A percentile compares a stretch with the other conserved stretches of the same genome.
These are phyloP conservation scores for Stegana nigrithorax DNA, from an alignment of 2,888 invertebrate species.

Conservation along the genomic window DNA sequence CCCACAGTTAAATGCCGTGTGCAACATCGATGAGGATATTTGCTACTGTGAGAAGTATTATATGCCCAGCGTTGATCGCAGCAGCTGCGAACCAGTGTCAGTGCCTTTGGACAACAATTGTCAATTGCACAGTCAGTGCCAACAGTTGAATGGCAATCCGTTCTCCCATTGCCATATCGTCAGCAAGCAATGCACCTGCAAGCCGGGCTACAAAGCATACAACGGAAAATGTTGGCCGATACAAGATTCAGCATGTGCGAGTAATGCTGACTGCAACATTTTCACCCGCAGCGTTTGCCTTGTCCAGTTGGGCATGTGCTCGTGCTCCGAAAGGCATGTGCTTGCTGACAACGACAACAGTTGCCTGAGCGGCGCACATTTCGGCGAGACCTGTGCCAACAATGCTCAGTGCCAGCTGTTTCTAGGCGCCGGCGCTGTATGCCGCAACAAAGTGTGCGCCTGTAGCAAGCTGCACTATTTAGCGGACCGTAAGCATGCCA, in stretches of 20 bases:
- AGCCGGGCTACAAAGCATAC: slow-evolving; percentile 42
- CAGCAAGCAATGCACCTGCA: slow-evolving; percentile 48
- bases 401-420: slow-evolving; percentile 42
- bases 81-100: slow-evolving; percentile 52
- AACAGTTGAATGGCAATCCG: slow-evolving; percentile 37
- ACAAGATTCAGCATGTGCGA: slow-evolving; percentile 49
- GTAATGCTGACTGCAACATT: slow-evolving; percentile 23
- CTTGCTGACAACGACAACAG: slow-evolving; percentile 33
- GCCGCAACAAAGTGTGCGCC: slow-evolving; percentile 32
- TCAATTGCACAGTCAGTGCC: slow-evolving; percentile 57
- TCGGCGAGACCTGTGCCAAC: slow-evolving; percentile 30
- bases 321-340: slow-evolving; percentile 31
- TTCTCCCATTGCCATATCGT: slow-evolving; percentile 50
- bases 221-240: slow-evolving; percentile 48
- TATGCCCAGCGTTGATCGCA: slow-evolving; percentile 54
- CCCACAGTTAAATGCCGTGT: slow-evolving; percentile 46
- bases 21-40: slow-evolving; percentile 43
- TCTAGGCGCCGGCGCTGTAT: slow-evolving; percentile 36
- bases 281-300: slow-evolving; percentile 33
- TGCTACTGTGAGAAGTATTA: slow-evolving; percentile 51
- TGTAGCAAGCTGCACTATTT: slow-evolving; percentile 34
- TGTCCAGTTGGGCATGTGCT: slow-evolving; percentile 27
- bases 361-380: slow-evolving; percentile 29
- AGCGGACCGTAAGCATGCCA: background rate
- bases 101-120: slow-evolving; percentile 48